Percentiles rank a stretch among this genome's conserved stretches.
phyloP scores from a whole-genome alignment of 2,888 invertebrate species.

The Pheosia tremula region DNA sequence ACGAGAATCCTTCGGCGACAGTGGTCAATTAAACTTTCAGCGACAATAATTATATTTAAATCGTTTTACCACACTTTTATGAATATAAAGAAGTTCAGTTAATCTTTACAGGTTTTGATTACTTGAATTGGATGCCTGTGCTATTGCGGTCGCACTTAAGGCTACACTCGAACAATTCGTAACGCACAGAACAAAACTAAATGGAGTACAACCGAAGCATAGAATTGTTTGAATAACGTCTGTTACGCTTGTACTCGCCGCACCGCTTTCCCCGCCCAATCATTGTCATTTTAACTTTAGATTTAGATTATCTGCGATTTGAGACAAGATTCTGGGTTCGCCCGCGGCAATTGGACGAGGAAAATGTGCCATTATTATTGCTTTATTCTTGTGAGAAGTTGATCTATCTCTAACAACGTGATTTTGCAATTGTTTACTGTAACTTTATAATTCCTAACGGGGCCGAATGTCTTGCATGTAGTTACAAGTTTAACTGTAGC shows the following conservation, averaged over 20 bases:
- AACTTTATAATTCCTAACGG: too few relatives aligned
- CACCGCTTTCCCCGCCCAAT: slow-evolving; percentile 41
- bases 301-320: slow-evolving; percentile 32
- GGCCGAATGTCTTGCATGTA: too few relatives aligned
- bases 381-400: background rate
- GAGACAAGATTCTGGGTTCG: slow-evolving; percentile 27
- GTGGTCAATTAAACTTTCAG: background rate
- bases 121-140: background rate
- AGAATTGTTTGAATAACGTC: slow-evolving; percentile 53
- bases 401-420: too few relatives aligned
- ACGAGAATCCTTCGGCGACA: background rate
- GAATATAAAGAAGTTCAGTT: background rate
- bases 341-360: slow-evolving; percentile 15
- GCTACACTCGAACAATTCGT: slow-evolving; percentile 38
- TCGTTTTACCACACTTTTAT: background rate
- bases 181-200: slow-evolving; percentile 56
- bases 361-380: slow-evolving; percentile 1
- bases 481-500: too few relatives aligned
- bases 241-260: slow-evolving; percentile 44
- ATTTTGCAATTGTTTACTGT: too few relatives aligned
- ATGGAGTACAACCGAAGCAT: slow-evolving; percentile 51
- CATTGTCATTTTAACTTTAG: slow-evolving; percentile 20
- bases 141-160: background rate
- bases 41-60: background rate
- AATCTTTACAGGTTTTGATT: background rate